Conservation (phyloP, 2,113 vertebrate genomes). For the Rhynchomys soricoides region DNA sequence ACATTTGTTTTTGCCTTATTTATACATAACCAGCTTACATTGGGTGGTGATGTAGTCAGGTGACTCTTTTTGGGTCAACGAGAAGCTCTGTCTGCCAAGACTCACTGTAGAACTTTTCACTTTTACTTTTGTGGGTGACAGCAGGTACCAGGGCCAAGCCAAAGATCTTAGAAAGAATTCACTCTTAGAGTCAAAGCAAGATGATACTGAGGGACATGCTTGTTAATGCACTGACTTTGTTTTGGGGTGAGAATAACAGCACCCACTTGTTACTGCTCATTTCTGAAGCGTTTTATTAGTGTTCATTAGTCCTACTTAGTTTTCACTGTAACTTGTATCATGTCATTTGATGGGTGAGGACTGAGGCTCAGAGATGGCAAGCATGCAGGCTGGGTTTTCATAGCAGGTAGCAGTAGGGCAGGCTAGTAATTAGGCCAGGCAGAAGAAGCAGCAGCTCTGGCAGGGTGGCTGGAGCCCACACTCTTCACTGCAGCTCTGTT, state of each 20-base stretch:
- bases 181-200: background rate
- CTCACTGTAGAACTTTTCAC: background rate
- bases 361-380: background rate
- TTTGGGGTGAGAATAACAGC: background rate
- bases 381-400: background rate
- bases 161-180: background rate
- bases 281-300: constrained; percentile 41
- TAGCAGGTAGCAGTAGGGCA: background rate
- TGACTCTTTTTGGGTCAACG: background rate
- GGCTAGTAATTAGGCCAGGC: no score
- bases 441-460: background rate
- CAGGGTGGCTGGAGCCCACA: background rate
- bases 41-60: background rate
- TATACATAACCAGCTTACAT: background rate
- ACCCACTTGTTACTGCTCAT: background rate
- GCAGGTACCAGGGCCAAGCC: background rate
- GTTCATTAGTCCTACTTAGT: background rate
- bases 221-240: background rate
- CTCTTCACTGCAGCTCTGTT: background rate
- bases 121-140: background rate
- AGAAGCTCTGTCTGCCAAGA: background rate
- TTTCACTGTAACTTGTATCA: background rate
- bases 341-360: constrained; percentile 31
- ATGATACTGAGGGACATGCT: background rate
- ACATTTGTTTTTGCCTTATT: background rate